phyloP scores from a whole-genome alignment of 2,888 invertebrate species.

The Machimus atricapillus region DNA sequence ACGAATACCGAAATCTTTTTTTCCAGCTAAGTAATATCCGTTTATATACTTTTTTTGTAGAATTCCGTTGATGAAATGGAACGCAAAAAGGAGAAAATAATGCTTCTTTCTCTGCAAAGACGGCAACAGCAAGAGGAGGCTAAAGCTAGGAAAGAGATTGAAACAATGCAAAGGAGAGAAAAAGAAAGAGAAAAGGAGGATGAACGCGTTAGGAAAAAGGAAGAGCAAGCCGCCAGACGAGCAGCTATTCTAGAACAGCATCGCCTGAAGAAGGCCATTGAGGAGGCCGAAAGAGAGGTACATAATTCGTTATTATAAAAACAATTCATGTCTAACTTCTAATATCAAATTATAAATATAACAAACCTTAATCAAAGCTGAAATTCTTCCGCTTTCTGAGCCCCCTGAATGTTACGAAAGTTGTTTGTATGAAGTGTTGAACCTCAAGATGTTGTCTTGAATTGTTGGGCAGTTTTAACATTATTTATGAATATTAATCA shows the following conservation, averaged over 20 bases:
- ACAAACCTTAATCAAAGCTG: too few species aligned
- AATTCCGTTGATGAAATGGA: constrained; percentile 90
- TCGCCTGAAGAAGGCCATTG: constrained; percentile 90
- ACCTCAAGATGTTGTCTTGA: too few species aligned
- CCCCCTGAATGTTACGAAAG: too few species aligned
- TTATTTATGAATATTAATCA: too few species aligned
- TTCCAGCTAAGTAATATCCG: not conserved
- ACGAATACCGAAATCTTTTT: not conserved
- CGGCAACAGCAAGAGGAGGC: constrained; percentile 90
- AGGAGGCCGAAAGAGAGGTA: constrained; percentile 88
- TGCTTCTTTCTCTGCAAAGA: constrained; percentile 87
- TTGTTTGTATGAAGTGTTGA: too few species aligned
- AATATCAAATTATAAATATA: too few species aligned
- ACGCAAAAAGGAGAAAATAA: constrained; percentile 88
- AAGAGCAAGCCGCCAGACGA: constrained; percentile 87
- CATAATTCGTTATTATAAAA: not conserved
- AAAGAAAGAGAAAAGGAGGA: constrained; percentile 79
- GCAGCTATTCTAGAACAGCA: constrained; percentile 91
- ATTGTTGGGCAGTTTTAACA: too few species aligned
- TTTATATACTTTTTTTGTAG: constrained; percentile 62
- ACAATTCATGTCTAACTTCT: not conserved
- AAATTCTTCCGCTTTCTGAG: too few species aligned
- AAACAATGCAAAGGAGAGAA: constrained; percentile 77
- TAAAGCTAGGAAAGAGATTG: constrained; percentile 82
- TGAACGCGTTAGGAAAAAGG: constrained; percentile 74